Base-by-base conservation (phyloP, 2,888 invertebrate species). In the Nineta flava region DNA sequence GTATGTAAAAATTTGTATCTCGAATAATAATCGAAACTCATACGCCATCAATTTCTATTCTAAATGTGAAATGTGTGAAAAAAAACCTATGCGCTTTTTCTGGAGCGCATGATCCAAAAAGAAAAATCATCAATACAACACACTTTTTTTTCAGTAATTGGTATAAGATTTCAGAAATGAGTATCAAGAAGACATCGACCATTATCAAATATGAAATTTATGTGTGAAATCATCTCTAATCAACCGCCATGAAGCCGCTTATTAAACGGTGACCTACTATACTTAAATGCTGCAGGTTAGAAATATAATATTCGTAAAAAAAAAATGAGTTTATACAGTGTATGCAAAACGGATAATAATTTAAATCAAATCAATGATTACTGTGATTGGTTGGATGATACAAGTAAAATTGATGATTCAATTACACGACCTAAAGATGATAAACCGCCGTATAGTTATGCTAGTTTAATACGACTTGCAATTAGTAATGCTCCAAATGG, bases 401-500 rank as follows among this genome's bases (percentile, higher is more conserved):
- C n/a, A 12, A 38, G 5, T 4, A 38, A 26, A 34, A 10, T 38
- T 4, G 40, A 19, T 21, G 38, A 17, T 34, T 19, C 15, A 7
- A 38, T 13, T 41, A 19, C 26, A 26, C 40, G 31, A 41, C 13
- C 48, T 19, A 49, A 34, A 21, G 45, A 45, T 44, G 49, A 40
- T 21, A 49, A 49, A 35, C 49, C 49, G 13, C 49, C 49, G n/a
- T 66, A 5, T 68, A 81, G 81, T 58, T 83, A 83, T 63, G 81
- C 81, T 41, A 80, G 77, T 58, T 73, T 83, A 65, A 83, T 83
- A 56, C 70, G 77, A 53, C 69, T 80, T 57, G 82, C 82, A 6
- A 81, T 83, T 57, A 81, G 76, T 67, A 75, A 73, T 59, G 76
- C 79, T 2, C 68, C 74, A 2, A 76, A 74, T 59, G 77, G 80